Conservation (phyloP, 2,797 vertebrate genomes). For the Tapirus indicus region DNA sequence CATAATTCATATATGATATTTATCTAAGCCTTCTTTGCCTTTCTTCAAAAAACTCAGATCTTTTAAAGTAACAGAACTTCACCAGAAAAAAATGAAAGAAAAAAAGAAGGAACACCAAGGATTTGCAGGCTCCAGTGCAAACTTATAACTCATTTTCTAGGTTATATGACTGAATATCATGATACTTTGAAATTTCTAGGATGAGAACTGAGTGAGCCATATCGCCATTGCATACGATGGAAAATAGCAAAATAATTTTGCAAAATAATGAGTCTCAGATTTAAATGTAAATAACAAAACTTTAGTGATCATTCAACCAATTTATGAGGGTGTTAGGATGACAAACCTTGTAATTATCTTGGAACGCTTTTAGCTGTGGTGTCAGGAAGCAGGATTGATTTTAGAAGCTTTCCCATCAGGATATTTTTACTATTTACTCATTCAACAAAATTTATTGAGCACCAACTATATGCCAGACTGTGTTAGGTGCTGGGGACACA, state of each 20-base stretch:
- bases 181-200: neutral
- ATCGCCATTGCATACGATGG: neutral
- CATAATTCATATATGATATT: neutral
- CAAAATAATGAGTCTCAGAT: conserved; percentile 7
- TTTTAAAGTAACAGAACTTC: neutral
- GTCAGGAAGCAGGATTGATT: neutral
- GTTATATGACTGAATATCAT: neutral
- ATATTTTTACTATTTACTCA: neutral
- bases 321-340: neutral
- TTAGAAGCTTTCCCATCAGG: neutral
- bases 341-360: neutral
- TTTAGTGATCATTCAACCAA: neutral
- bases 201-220: neutral
- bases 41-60: conserved; percentile 49
- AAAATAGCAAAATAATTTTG: neutral
- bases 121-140: neutral
- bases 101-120: neutral
- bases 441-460: neutral
- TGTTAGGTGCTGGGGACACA: neutral
- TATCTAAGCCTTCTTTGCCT: conserved; percentile 11
- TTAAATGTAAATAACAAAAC: conserved; percentile 15
- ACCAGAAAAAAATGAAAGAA: conserved; percentile 4
- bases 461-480: neutral
- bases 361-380: neutral
- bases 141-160: neutral